Conservation (phyloP, 2,797 vertebrate genomes). For the Cryptoprocta ferox region DNA sequence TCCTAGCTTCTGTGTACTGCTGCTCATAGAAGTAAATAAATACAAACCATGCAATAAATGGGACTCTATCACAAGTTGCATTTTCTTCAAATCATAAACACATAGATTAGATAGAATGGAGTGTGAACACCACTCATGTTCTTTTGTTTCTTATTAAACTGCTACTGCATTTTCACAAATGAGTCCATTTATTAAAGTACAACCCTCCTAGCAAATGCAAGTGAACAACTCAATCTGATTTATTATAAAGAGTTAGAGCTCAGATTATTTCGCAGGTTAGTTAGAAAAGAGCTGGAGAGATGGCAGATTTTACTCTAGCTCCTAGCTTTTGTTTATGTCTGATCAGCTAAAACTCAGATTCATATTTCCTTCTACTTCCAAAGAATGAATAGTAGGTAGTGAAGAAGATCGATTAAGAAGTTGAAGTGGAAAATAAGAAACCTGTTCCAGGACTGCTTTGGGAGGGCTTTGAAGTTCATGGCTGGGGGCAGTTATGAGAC, state of each 20-base stretch:
- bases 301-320: neutral
- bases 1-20: neutral
- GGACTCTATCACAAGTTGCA: neutral
- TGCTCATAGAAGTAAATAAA: neutral
- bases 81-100: neutral
- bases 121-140: neutral
- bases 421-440: constrained; percentile 74
- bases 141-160: neutral
- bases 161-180: neutral
- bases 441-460: constrained; percentile 44
- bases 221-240: neutral
- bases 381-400: constrained; percentile 58
- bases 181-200: neutral
- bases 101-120: neutral
- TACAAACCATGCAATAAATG: neutral
- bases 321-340: constrained; percentile 63
- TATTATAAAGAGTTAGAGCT: neutral
- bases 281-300: neutral
- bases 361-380: constrained; percentile 19
- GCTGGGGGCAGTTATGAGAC: constrained; percentile 57
- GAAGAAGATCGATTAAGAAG: constrained; percentile 74
- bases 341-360: constrained; percentile 62
- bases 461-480: constrained; percentile 76
- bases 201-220: neutral
- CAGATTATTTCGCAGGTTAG: neutral